These are phyloP conservation scores for Moxostoma hubbsi DNA, from an alignment of 2,797 vertebrate species.

Conservation along the genomic window DNA sequence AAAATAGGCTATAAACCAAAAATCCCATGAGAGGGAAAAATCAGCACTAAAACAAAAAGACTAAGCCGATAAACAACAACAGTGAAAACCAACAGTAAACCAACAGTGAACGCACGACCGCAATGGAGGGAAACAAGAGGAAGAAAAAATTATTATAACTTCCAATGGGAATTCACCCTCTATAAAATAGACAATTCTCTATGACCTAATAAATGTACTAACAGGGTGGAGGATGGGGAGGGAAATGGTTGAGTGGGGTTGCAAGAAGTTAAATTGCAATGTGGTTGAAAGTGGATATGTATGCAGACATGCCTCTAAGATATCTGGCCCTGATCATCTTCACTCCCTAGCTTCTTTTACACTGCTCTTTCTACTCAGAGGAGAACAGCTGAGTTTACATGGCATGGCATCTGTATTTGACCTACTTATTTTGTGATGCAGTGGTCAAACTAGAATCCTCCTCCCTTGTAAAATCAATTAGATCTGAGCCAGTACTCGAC, in stretches of 20 bases:
- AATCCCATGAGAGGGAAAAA: too few relatives aligned
- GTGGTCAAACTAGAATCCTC: background rate
- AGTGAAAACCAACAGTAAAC: background rate
- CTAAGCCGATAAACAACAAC: background rate
- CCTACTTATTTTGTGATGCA: conserved; percentile 63
- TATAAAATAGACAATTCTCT: background rate
- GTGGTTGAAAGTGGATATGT: conserved; percentile 81
- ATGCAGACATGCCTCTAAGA: conserved; percentile 75
- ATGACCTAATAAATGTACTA: conserved; percentile 36
- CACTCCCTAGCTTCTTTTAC: background rate
- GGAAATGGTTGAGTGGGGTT: conserved; percentile 5
- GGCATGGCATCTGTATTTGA: conserved; percentile 63
- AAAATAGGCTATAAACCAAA: too few relatives aligned
- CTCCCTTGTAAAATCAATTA: too few relatives aligned
- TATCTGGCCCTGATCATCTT: conserved; percentile 65
- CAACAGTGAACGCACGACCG: background rate
- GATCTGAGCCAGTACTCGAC: too few relatives aligned
- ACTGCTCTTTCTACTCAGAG: conserved; percentile 19
- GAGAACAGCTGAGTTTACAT: conserved; percentile 39
- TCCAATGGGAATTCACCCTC: background rate
- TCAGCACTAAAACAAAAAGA: too few relatives aligned
- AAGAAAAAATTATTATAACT: background rate
- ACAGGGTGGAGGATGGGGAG: conserved; percentile 62
- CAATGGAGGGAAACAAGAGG: too few relatives aligned
- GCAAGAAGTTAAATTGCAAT: conserved; percentile 76